phyloP scores from a whole-genome alignment of 2,797 vertebrate species.

The Dendrocincla fuliginosa region DNA sequence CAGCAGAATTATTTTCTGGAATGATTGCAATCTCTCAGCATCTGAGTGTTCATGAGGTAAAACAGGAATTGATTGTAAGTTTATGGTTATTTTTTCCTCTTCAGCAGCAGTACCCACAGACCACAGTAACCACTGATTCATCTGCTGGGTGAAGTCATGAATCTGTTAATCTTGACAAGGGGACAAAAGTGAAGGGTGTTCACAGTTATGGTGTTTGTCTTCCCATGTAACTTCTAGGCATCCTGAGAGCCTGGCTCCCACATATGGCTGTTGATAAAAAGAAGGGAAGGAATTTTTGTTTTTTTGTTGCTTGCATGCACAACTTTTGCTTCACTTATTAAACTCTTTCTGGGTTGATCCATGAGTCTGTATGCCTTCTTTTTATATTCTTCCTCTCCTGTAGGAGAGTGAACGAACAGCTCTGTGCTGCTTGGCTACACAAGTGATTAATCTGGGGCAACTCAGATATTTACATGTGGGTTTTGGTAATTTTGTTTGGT shows the following conservation, averaged over 20 bases:
- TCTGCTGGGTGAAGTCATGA: not conserved
- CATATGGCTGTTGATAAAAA: not conserved
- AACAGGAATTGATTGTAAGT: not conserved
- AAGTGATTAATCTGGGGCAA: not conserved
- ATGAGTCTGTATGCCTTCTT: not conserved
- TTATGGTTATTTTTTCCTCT: not conserved
- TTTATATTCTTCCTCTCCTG: not conserved
- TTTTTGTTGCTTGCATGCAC: not conserved
- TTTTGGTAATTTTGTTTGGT: not conserved
- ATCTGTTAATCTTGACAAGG: not conserved
- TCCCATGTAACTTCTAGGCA: not conserved
- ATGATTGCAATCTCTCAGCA: not conserved
- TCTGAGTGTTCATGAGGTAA: not conserved
- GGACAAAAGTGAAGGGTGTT: not conserved
- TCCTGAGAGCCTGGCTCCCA: not conserved
- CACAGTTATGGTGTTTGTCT: not conserved
- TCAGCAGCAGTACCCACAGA: not conserved
- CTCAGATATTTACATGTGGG: not conserved
- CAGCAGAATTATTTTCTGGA: not conserved
- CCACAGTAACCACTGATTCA: not conserved
- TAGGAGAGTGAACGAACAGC: not conserved
- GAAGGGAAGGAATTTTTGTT: not conserved
- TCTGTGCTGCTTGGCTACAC: not conserved
- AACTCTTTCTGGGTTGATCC: not conserved
- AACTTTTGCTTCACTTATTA: not conserved